These are phyloP conservation scores for Hedychridium roseum DNA, from an alignment of 2,888 invertebrate species.

Conservation along the genomic window DNA sequence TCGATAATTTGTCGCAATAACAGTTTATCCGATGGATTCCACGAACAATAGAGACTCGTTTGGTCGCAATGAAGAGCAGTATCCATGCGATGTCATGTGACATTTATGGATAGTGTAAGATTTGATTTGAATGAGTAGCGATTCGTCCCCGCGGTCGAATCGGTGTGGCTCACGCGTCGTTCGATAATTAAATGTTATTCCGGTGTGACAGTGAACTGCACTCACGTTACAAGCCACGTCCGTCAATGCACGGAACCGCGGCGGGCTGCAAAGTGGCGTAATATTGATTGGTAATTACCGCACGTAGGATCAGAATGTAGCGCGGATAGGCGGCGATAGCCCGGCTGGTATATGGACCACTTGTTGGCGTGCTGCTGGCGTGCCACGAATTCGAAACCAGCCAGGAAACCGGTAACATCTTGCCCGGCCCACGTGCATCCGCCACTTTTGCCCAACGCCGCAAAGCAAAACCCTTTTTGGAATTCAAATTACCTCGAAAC, in stretches of 20 bases:
- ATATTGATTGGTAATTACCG: conserved; percentile 59
- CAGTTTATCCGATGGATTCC: too few relatives aligned
- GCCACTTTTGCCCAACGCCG: too few relatives aligned
- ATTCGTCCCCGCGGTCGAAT: too few relatives aligned
- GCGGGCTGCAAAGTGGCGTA: conserved; percentile 29
- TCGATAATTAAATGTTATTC: too few relatives aligned
- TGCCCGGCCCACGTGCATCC: conserved; percentile 18
- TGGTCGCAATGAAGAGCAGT: too few relatives aligned
- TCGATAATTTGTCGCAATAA: too few relatives aligned
- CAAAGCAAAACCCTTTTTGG: conserved; percentile 4
- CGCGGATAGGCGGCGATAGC: conserved; percentile 44
- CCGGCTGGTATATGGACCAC: conserved; percentile 59
- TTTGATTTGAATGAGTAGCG: too few relatives aligned
- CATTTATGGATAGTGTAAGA: too few relatives aligned
- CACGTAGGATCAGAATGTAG: conserved; percentile 54
- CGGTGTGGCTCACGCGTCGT: too few relatives aligned
- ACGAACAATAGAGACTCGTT: too few relatives aligned
- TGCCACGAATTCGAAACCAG: conserved; percentile 54
- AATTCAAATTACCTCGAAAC: conserved; percentile 25
- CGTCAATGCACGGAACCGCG: conserved; percentile 30
- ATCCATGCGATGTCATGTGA: too few relatives aligned
- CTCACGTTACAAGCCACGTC: conserved; percentile 41
- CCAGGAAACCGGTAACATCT: conserved; percentile 30
- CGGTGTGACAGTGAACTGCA: conserved; percentile 15
- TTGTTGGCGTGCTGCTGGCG: conserved; percentile 54